phyloP scores from a whole-genome alignment of 1,140 invertebrate genomes.

The Luehdorfia chinensis region DNA sequence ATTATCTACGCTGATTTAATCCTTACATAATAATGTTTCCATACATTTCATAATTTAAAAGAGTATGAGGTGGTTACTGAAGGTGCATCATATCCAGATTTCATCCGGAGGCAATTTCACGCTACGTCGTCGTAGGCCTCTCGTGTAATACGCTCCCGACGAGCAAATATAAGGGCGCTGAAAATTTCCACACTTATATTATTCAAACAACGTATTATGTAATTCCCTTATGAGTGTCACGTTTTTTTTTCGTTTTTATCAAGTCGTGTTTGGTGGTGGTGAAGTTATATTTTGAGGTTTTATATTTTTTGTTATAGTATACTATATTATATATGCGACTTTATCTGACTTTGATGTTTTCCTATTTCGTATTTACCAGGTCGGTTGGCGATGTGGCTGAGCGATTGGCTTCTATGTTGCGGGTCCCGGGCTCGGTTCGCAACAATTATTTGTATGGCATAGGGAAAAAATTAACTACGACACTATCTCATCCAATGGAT shows the following conservation, averaged over 20 bases:
- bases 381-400: no score
- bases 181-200: conserved; percentile 55
- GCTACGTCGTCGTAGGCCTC: conserved; percentile 55
- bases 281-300: neutral
- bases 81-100: conserved; percentile 24
- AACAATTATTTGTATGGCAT: no score
- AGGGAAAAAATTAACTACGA: no score
- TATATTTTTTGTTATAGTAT: neutral
- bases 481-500: no score
- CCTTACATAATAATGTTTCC: no score
- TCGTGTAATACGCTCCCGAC: conserved; percentile 50
- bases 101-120: conserved; percentile 64
- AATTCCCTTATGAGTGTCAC: conserved; percentile 28
- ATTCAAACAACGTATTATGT: conserved; percentile 41
- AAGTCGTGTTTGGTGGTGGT: neutral
- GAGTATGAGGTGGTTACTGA: conserved; percentile 16
- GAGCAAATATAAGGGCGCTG: conserved; percentile 47
- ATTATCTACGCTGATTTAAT: no score
- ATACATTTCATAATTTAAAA: neutral
- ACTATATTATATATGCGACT: no score
- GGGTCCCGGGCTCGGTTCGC: no score
- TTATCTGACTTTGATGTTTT: no score
- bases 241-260: conserved; percentile 10
- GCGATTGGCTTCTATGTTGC: no score
- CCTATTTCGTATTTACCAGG: no score